These are phyloP conservation scores for Rotaria sp. DNA, from an alignment of 2,888 invertebrate species.

Conservation along the genomic window DNA sequence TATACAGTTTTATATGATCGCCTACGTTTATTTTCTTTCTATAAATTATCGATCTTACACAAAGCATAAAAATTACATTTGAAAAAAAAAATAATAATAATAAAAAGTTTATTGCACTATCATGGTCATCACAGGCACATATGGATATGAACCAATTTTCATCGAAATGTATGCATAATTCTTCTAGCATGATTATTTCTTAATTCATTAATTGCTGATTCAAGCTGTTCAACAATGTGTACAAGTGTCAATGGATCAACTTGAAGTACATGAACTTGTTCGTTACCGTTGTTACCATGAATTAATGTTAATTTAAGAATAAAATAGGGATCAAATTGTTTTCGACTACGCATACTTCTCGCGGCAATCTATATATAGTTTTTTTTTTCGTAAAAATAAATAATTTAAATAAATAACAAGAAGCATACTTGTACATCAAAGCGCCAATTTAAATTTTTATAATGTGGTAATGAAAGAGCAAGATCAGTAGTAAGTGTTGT, in stretches of 20 bases:
- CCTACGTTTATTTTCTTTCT: not conserved
- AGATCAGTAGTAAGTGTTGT: not conserved
- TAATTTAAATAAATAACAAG: not conserved
- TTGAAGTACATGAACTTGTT: not conserved
- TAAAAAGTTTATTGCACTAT: not conserved
- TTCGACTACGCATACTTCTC: not conserved
- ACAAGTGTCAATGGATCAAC: not conserved
- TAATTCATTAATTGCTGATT: not conserved
- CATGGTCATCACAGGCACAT: not conserved
- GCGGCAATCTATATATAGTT: not conserved
- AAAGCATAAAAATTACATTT: not conserved
- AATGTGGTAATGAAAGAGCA: not conserved
- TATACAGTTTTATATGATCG: not conserved
- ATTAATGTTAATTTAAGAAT: not conserved
- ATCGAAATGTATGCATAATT: constrained; percentile 4
- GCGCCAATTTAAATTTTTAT: not conserved
- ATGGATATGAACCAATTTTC: not conserved
- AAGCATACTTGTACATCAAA: not conserved
- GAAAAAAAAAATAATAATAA: not conserved
- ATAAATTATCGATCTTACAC: not conserved
- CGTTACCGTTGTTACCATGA: not conserved
- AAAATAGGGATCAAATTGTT: not conserved
- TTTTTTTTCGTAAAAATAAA: not conserved
- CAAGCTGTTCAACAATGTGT: constrained; percentile 2
- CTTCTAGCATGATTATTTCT: not conserved